Percentiles rank a stretch among this genome's conserved stretches.
Conservation (phyloP, 35 echinoderm and acorn worm species). For the Diadema setosum region DNA sequence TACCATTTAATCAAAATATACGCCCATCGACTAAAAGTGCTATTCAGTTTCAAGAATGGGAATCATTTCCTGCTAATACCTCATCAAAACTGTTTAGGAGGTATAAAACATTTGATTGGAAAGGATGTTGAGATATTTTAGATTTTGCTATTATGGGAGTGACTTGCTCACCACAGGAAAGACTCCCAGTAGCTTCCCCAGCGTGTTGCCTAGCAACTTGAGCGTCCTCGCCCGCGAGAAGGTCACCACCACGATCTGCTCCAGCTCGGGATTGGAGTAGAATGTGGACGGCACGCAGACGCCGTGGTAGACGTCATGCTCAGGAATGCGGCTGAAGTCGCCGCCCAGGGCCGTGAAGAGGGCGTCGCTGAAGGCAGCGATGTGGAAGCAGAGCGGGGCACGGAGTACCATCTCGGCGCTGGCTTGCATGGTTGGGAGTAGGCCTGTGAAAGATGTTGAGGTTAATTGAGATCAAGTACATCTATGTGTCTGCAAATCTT, state of each 20-base stretch:
- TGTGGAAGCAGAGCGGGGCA: slow-evolving; percentile 73
- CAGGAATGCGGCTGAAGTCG: slow-evolving; percentile 66
- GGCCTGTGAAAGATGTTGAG: slow-evolving; percentile 58
- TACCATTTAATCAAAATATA: too few relatives aligned
- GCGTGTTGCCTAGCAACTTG: slow-evolving; percentile 51
- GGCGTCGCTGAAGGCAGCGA: slow-evolving; percentile 66
- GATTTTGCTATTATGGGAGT: too few relatives aligned
- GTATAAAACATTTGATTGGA: too few relatives aligned
- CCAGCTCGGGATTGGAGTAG: slow-evolving; percentile 92
- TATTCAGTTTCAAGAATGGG: too few relatives aligned
- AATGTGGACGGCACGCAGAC: slow-evolving; percentile 31
- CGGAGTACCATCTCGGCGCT: slow-evolving; percentile 29
- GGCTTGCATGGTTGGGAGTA: slow-evolving; percentile 55
- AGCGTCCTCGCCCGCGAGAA: slow-evolving; percentile 64
- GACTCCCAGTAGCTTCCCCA: slow-evolving; percentile 79
- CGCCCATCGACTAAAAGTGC: too few relatives aligned
- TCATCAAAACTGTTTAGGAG: too few relatives aligned
- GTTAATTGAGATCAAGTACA: too few relatives aligned
- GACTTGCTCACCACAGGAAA: slow-evolving; percentile 64
- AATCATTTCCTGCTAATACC: too few relatives aligned
- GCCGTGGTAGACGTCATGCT: slow-evolving; percentile 42
- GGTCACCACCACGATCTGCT: slow-evolving; percentile 85
- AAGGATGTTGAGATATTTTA: too few relatives aligned
- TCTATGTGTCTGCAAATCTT: too few relatives aligned
- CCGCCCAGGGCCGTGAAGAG: slow-evolving; percentile 69